Base-by-base conservation (phyloP, 2,113 vertebrate genomes). In the Sylvietta virens region DNA sequence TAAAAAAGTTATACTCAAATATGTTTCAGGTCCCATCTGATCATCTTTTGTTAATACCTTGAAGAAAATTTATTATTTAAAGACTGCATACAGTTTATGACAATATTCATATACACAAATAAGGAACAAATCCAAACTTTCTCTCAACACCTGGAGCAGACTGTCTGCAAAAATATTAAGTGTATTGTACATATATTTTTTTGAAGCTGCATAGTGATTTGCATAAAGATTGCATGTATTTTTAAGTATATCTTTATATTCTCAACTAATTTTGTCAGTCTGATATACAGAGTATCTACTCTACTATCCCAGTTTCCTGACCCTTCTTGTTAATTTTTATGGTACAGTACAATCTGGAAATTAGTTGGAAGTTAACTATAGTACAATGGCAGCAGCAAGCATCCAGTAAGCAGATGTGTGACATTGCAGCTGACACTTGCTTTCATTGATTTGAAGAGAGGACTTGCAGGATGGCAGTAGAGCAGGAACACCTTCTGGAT, bases 81-180 rank as follows among this genome's bases (percentile, higher is more conserved):
- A 13, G 44, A 64, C 53, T 92, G 53, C 13, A 78, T 33, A 35
- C 7, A 84, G 26, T 90, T 97, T 64, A 95, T 7, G 13, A 90
- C 95, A 86, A 53, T 74, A 42, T 60, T 90, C 9, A 91, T 66
- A 60, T 45, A 89, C 39, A 44, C 30, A 81, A 83, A 66, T 76
- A 95, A 95, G 62, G 61, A 74, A 61, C 30, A 94, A 67, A 90
- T 71, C 40, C 56, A 95, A 91, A 86, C 62, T 94, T 81, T 56
- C 27, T 51, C 18, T 71, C 56, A 73, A 64, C 64, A 77, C 19
- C 67, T 95, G 44, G 48, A 88, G 61, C 83, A 92, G 45, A 86
- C 16, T 56, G n/a, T 53, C 45, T 87, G 61, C 45, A 90, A 31
- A 92, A 92, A 66, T 70, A 89, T 78, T 50, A 53, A 33, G 22